A percentile compares a stretch with the other conserved stretches of the same genome.
phyloP scores from a whole-genome alignment of 2,113 vertebrate genomes.

The Acinonyx jubatus region DNA sequence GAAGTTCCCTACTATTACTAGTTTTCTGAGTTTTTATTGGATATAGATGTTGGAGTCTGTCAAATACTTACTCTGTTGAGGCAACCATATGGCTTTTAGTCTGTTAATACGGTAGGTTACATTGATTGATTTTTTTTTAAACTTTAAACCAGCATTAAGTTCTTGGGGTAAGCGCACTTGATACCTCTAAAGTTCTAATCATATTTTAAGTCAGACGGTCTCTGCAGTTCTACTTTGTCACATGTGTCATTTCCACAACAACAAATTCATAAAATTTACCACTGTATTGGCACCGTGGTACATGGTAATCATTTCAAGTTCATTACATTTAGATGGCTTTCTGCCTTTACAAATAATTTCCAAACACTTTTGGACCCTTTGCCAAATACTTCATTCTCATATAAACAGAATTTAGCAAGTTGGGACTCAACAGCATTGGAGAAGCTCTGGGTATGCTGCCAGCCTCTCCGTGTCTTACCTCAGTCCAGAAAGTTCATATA shows the following conservation, averaged over 20 bases:
- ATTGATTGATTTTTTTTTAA: background rate
- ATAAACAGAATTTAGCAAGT: background rate
- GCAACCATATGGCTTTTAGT: background rate
- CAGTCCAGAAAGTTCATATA: background rate
- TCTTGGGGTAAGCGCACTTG: background rate
- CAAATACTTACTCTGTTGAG: background rate
- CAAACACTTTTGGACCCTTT: background rate
- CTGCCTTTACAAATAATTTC: background rate
- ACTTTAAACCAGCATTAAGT: background rate
- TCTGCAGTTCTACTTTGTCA: background rate
- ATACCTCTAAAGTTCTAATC: slow-evolving; percentile 1
- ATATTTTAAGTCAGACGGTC: background rate
- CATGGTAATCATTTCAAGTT: background rate
- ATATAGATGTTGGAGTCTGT: background rate
- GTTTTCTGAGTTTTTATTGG: background rate
- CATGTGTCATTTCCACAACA: background rate
- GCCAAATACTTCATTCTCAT: background rate
- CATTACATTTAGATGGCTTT: background rate
- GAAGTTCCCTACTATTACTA: background rate
- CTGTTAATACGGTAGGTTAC: background rate
- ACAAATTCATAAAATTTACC: slow-evolving; percentile 3
- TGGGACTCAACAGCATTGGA: background rate
- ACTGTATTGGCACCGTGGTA: background rate
- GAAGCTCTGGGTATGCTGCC: background rate
- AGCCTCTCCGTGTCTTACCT: slow-evolving; percentile 24